Conservation (phyloP, 2,797 vertebrate species). For the Paedocypris micromegethes region DNA sequence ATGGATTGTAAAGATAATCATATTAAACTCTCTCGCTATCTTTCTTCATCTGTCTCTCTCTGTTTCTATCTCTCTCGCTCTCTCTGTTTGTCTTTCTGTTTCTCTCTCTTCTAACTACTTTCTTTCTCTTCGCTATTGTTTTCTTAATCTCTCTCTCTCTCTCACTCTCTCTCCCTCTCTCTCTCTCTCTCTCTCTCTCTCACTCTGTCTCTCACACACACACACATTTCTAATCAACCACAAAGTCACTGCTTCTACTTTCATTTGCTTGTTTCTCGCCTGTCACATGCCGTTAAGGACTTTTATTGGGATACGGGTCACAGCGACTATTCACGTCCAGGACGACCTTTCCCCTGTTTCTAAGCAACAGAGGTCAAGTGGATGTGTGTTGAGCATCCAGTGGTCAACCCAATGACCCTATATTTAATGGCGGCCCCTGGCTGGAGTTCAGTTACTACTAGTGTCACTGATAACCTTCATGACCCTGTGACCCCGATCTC, state of each 20-base stretch:
- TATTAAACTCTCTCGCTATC: no score
- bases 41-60: no score
- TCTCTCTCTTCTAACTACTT: no score
- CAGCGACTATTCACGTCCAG: slow-evolving; percentile 59
- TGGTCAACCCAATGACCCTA: slow-evolving; percentile 28
- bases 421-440: slow-evolving; percentile 19
- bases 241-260: slow-evolving; percentile 45
- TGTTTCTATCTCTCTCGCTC: no score
- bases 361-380: slow-evolving; percentile 64
- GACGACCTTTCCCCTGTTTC: slow-evolving; percentile 62
- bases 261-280: slow-evolving; percentile 58
- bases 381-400: slow-evolving; percentile 49
- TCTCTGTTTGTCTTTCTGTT: no score
- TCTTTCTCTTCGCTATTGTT: no score
- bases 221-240: slow-evolving; percentile 44
- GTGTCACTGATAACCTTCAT: slow-evolving; percentile 44
- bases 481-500: slow-evolving; percentile 27
- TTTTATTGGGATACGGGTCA: slow-evolving; percentile 46
- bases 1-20: slow-evolving; percentile 9
- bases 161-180: no score
- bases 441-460: slow-evolving; percentile 28
- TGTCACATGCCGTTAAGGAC: slow-evolving; percentile 64
- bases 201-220: no score
- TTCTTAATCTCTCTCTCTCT: no score
- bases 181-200: no score